A percentile compares a stretch with the other conserved stretches of the same genome.
Evolutionary conservation across 2,888 invertebrate genomes (phyloP).

Genomic region (Sphaerophoria taeniata): DNA sequence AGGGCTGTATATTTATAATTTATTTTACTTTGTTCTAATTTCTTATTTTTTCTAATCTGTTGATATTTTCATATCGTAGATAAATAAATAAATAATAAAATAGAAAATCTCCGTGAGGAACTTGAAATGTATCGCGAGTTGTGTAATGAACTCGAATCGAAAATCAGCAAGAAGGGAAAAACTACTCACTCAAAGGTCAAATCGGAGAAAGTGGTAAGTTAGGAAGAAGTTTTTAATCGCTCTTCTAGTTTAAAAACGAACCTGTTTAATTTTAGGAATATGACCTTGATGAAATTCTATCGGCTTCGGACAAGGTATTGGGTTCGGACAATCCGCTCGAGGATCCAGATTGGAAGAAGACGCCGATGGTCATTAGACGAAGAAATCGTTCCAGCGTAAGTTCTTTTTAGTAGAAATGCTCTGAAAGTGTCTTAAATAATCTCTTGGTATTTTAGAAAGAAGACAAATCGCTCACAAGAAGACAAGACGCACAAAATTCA

Average conservation of each 20-base stretch:
- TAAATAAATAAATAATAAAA: too few species aligned
- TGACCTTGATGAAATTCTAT: constrained; percentile 26
- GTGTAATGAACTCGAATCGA: constrained; percentile 71
- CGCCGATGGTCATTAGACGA: constrained; percentile 62
- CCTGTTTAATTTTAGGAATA: constrained; percentile 57
- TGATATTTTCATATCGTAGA: too few species aligned
- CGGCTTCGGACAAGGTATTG: constrained; percentile 60
- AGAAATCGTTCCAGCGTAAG: constrained; percentile 27
- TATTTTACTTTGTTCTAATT: too few species aligned
- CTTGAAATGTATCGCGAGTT: constrained; percentile 76
- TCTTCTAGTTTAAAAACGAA: neutral
- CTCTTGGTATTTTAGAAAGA: constrained; percentile 60
- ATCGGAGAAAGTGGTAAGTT: too few species aligned
- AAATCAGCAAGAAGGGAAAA: constrained; percentile 71
- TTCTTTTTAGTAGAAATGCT: neutral
- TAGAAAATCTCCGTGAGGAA: constrained; percentile 77
- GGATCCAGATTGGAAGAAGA: constrained; percentile 77
- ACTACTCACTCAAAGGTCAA: too few species aligned
- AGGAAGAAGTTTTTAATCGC: neutral
- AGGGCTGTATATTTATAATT: too few species aligned
- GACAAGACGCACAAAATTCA: neutral
- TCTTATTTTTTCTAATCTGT: too few species aligned
- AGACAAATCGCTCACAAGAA: too few species aligned
- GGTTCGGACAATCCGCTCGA: constrained; percentile 34
- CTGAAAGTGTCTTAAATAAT: too few species aligned